These are phyloP conservation scores for Mus musculus DNA, from an alignment of 2,113 vertebrate genomes.

Conservation along the genomic window GRCm39 chr10:57601501-57602000, in stretches of 20 bases:
- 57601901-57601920: not conserved
- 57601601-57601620: constrained; percentile 3
- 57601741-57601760: not conserved
- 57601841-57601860: not conserved
- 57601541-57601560: not conserved
- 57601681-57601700: not conserved
- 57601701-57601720: not conserved
- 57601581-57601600: not conserved
- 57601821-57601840: not conserved
- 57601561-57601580: not conserved
- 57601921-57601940: not conserved
- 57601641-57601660: not conserved
- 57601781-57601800: not conserved
- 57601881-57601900: not conserved
- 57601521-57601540: not conserved
- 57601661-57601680: not conserved
- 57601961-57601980: not conserved
- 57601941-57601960: not conserved
- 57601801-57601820: not conserved
- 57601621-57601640: constrained; percentile 2
- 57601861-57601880: not conserved
- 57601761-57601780: not conserved
- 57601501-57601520: not conserved
- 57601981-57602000: not conserved
- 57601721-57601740: not conserved